Evolutionary conservation across 1,140 invertebrate species (phyloP).

Genomic region (Cyrtorhinus lividipennis): DNA sequence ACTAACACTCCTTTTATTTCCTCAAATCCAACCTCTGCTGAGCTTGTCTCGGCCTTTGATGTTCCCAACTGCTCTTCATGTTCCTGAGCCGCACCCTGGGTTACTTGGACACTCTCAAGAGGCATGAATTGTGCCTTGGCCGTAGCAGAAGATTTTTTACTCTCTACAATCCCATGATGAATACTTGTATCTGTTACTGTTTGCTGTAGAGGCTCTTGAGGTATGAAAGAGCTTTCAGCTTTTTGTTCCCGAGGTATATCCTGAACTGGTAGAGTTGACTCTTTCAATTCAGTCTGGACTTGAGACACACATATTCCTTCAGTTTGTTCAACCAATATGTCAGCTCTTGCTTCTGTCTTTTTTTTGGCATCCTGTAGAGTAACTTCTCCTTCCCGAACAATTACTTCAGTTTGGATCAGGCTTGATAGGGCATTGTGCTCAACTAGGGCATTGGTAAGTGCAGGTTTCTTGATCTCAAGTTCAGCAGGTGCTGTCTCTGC

Average conservation of each 20-base stretch:
- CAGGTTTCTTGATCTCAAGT: slow-evolving; percentile 24
- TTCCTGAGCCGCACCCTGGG: slow-evolving; percentile 32
- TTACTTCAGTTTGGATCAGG: slow-evolving; percentile 34
- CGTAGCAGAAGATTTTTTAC: slow-evolving; percentile 18
- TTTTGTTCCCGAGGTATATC: slow-evolving; percentile 27
- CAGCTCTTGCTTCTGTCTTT: slow-evolving; percentile 27
- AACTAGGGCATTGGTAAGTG: slow-evolving; percentile 30
- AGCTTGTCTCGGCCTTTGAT: slow-evolving; percentile 26
- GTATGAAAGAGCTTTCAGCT: slow-evolving; percentile 27
- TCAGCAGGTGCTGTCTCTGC: slow-evolving; percentile 28
- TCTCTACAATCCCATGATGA: slow-evolving; percentile 22
- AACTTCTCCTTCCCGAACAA: slow-evolving; percentile 36
- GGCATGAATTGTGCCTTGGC: slow-evolving; percentile 27
- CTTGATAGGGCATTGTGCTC: slow-evolving; percentile 35
- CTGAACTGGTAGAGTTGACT: slow-evolving; percentile 25
- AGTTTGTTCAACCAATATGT: slow-evolving; percentile 27
- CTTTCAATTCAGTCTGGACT: slow-evolving; percentile 29
- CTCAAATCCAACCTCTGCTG: slow-evolving; percentile 29
- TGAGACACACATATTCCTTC: slow-evolving; percentile 24
- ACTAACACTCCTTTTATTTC: slow-evolving; percentile 29
- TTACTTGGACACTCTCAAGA: slow-evolving; percentile 29
- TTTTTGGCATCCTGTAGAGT: slow-evolving; percentile 29
- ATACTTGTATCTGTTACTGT: slow-evolving; percentile 25
- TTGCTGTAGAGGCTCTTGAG: slow-evolving; percentile 30
- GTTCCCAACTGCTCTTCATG: slow-evolving; percentile 29